Percentiles rank a stretch among this genome's conserved stretches.
Evolutionary conservation across 2,113 vertebrate species (phyloP).

Genomic region (Scopus umbretta): DNA sequence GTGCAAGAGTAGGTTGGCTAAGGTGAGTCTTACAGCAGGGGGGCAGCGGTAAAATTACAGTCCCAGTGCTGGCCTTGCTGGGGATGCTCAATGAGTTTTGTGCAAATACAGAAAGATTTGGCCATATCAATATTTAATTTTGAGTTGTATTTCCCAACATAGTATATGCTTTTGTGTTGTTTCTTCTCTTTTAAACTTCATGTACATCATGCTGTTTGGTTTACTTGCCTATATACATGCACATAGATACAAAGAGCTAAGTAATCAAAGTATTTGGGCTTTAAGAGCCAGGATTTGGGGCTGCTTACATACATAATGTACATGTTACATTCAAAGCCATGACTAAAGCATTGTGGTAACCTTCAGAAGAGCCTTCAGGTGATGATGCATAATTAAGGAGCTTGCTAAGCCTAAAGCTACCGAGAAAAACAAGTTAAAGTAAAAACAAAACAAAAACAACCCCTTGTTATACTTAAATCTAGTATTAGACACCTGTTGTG

Average conservation of each 20-base stretch:
- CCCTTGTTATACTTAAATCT: not conserved
- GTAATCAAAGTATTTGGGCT: not conserved
- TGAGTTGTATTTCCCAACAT: not conserved
- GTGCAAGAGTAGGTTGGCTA: not conserved
- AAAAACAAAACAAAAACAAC: not conserved
- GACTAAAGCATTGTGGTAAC: not conserved
- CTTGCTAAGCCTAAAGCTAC: not conserved
- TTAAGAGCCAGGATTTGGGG: not conserved
- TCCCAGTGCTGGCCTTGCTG: not conserved
- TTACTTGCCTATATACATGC: not conserved
- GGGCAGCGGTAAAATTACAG: not conserved
- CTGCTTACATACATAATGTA: not conserved
- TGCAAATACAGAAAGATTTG: not conserved
- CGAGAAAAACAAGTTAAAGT: not conserved
- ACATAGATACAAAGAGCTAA: not conserved
- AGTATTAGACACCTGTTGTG: conserved; percentile 1
- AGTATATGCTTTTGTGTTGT: not conserved
- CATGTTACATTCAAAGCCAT: not conserved
- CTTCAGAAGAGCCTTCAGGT: not conserved
- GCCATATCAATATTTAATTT: not conserved
- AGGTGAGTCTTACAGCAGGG: not conserved
- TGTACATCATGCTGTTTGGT: not conserved
- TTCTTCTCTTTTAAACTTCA: not conserved
- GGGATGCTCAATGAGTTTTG: not conserved
- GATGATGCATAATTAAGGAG: not conserved